phyloP scores from a whole-genome alignment of 2,797 vertebrate species.

The Jordanella pulchra region DNA sequence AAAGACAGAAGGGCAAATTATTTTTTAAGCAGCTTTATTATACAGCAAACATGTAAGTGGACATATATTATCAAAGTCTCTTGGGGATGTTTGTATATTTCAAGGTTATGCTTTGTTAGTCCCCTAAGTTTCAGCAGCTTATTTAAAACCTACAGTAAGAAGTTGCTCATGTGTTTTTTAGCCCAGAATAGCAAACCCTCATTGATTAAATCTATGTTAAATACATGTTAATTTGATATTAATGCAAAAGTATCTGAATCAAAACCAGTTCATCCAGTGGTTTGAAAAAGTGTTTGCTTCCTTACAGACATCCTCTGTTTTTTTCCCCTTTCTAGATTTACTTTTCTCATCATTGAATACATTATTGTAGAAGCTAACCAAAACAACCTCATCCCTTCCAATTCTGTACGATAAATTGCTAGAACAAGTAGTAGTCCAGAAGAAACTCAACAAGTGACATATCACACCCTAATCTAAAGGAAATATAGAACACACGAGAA shows the following conservation, averaged over 20 bases:
- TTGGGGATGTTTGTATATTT: conserved; percentile 37
- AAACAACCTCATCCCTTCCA: background rate
- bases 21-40: conserved; percentile 45
- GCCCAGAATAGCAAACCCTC: conserved; percentile 5
- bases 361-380: background rate
- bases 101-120: conserved; percentile 57
- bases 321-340: background rate
- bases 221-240: background rate
- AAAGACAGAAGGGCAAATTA: conserved; percentile 24
- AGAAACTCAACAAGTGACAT: background rate
- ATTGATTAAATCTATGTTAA: background rate
- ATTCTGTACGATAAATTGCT: background rate
- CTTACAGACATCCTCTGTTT: too few relatives aligned
- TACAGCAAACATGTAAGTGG: conserved; percentile 21
- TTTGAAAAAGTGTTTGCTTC: background rate
- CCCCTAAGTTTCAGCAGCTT: conserved; percentile 15
- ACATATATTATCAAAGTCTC: conserved; percentile 31
- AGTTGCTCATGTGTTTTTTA: conserved; percentile 19
- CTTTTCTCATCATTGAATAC: background rate
- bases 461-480: too few relatives aligned
- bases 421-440: background rate
- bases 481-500: background rate
- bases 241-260: background rate
- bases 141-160: conserved; percentile 9
- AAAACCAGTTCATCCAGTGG: background rate